phyloP scores from a whole-genome alignment of 2,888 invertebrate species.

The Abrostola tripartita region DNA sequence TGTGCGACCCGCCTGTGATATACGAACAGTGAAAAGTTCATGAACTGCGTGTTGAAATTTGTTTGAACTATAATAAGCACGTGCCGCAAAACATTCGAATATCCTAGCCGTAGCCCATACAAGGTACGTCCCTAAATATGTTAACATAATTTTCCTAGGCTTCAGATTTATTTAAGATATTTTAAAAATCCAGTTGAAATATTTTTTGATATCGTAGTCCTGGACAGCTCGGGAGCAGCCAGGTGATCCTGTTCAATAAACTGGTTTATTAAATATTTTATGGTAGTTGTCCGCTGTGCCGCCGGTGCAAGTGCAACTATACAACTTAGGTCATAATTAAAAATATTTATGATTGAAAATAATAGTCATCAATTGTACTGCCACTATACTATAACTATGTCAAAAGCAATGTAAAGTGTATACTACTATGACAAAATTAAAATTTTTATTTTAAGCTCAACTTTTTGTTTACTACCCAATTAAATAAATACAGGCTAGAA shows the following conservation, averaged over 20 bases:
- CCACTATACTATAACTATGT: neutral
- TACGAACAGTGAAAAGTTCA: conserved; percentile 87
- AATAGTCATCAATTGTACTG: neutral
- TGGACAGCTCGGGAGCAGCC: conserved; percentile 62
- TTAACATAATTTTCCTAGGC: conserved; percentile 2
- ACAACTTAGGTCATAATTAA: conserved; percentile 28
- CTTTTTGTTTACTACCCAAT: neutral
- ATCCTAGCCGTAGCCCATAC: conserved; percentile 60
- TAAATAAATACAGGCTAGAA: neutral
- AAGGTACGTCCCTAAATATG: conserved; percentile 72
- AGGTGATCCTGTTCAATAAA: conserved; percentile 77
- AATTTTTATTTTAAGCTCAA: neutral
- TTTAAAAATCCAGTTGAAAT: conserved; percentile 37
- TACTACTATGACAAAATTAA: neutral
- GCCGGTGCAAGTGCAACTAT: conserved; percentile 56
- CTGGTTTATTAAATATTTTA: conserved; percentile 83
- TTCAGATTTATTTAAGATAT: conserved; percentile 16
- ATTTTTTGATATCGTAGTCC: conserved; percentile 60
- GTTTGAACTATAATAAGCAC: conserved; percentile 80
- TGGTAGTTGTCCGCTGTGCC: conserved; percentile 61
- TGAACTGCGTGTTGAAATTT: conserved; percentile 86
- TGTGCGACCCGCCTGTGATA: conserved; percentile 83
- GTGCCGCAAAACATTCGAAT: conserved; percentile 71
- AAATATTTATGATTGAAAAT: conserved; percentile 21
- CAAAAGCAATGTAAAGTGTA: too few species aligned